Evolutionary conservation across 2,888 invertebrate species (phyloP).

Genomic region (Ornithoptera alexandrae): DNA sequence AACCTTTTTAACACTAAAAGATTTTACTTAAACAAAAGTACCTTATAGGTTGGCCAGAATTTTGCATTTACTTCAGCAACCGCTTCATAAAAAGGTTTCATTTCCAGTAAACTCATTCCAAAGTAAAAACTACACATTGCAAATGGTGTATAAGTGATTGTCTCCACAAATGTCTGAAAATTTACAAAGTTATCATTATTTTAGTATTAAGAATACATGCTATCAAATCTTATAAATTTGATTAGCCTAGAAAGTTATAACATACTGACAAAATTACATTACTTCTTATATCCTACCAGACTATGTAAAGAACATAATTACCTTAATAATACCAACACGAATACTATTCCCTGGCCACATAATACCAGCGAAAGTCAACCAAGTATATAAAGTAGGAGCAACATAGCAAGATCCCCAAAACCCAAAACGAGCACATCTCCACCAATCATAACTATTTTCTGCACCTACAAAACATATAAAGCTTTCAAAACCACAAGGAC

Average conservation of each 20-base stretch:
- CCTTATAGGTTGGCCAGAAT: conserved; percentile 87
- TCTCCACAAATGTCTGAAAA: conserved; percentile 85
- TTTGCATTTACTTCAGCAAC: conserved; percentile 85
- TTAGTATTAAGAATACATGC: no score
- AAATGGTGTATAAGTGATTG: conserved; percentile 86
- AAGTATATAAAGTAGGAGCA: conserved; percentile 89
- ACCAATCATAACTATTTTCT: conserved; percentile 82
- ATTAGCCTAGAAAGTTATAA: no score
- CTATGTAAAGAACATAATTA: conserved; percentile 44
- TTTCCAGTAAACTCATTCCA: conserved; percentile 86
- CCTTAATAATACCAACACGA: conserved; percentile 86
- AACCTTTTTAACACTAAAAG: no score
- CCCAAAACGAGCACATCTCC: conserved; percentile 85
- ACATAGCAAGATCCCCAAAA: conserved; percentile 90
- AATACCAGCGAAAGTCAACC: conserved; percentile 87
- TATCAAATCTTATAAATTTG: no score
- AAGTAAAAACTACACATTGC: conserved; percentile 89
- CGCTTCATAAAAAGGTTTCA: conserved; percentile 82
- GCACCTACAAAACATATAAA: conserved; percentile 37
- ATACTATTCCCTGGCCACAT: conserved; percentile 88
- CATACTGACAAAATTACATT: no score
- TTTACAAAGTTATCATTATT: neutral
- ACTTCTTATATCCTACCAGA: neutral
- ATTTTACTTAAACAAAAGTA: conserved; percentile 42
- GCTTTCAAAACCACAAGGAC: neutral